Conservation (phyloP, 2,888 invertebrate species). For the Agriopis leucophaearia region DNA sequence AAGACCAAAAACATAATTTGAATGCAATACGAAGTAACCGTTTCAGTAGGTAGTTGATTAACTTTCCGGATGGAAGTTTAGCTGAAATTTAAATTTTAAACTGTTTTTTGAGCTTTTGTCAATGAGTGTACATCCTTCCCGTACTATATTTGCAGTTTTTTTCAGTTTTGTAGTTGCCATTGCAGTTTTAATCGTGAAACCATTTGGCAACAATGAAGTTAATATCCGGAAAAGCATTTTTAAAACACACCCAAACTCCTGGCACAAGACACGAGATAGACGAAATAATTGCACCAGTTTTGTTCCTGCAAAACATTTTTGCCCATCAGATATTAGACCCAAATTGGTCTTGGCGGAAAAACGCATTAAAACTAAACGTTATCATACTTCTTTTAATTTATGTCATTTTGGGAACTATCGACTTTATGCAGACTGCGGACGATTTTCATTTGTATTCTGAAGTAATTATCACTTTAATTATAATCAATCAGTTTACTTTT, state of each 20-base stretch:
- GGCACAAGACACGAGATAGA: constrained; percentile 63
- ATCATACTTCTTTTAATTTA: constrained; percentile 57
- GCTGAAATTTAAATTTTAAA: not conserved
- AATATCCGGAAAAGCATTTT: constrained; percentile 45
- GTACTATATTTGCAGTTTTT: not conserved
- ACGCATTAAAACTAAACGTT: constrained; percentile 53
- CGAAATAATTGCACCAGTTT: constrained; percentile 52
- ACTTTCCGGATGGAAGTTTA: not conserved
- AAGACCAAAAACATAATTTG: too few relatives aligned
- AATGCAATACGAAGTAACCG: too few relatives aligned
- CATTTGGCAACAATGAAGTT: constrained; percentile 55
- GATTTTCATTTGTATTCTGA: constrained; percentile 60
- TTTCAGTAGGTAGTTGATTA: not conserved
- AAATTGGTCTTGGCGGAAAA: constrained; percentile 64
- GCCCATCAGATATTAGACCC: constrained; percentile 70
- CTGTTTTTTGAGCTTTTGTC: not conserved
- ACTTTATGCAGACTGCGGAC: constrained; percentile 54
- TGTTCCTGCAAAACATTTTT: constrained; percentile 60
- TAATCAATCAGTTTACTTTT: constrained; percentile 53
- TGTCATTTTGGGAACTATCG: constrained; percentile 64
- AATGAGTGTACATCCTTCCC: constrained; percentile 11
- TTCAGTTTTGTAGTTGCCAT: constrained; percentile 30
- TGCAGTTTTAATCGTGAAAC: constrained; percentile 26
- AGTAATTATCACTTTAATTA: constrained; percentile 62
- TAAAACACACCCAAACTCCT: constrained; percentile 59